These are phyloP conservation scores for Grammomys surdaster DNA, from an alignment of 2,113 vertebrate species.

Conservation along the genomic window DNA sequence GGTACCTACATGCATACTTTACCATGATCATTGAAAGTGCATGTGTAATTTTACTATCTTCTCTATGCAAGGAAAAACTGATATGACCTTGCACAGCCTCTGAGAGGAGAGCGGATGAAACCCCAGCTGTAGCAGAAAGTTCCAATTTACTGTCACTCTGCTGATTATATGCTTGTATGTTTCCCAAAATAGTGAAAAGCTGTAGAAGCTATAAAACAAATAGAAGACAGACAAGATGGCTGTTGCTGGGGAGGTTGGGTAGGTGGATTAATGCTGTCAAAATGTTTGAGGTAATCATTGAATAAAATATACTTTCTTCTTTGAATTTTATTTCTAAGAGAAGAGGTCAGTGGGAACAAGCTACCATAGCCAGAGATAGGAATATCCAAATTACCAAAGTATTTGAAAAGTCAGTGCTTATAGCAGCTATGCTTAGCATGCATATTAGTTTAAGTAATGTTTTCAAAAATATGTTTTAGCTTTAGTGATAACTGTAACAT, in stretches of 20 bases:
- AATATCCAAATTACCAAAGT: neutral
- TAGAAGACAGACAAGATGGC: slow-evolving; percentile 55
- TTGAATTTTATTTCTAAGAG: slow-evolving; percentile 1
- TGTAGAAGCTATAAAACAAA: slow-evolving; percentile 65
- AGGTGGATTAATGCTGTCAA: neutral
- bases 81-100: slow-evolving; percentile 69
- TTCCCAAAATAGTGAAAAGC: slow-evolving; percentile 79
- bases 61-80: slow-evolving; percentile 14
- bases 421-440: neutral
- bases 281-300: neutral
- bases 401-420: slow-evolving; percentile 36
- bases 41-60: slow-evolving; percentile 38
- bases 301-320: slow-evolving; percentile 39
- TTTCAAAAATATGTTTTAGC: neutral
- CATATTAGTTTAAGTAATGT: slow-evolving; percentile 30
- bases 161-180: slow-evolving; percentile 78
- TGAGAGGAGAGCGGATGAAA: slow-evolving; percentile 53
- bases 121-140: slow-evolving; percentile 76
- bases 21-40: slow-evolving; percentile 9
- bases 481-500: neutral
- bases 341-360: neutral
- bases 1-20: neutral
- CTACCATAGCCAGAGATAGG: neutral
- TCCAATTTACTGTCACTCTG: slow-evolving; percentile 78
- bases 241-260: neutral